Base-by-base conservation (phyloP, 1,140 invertebrate species). In the Cyrtorhinus lividipennis region DNA sequence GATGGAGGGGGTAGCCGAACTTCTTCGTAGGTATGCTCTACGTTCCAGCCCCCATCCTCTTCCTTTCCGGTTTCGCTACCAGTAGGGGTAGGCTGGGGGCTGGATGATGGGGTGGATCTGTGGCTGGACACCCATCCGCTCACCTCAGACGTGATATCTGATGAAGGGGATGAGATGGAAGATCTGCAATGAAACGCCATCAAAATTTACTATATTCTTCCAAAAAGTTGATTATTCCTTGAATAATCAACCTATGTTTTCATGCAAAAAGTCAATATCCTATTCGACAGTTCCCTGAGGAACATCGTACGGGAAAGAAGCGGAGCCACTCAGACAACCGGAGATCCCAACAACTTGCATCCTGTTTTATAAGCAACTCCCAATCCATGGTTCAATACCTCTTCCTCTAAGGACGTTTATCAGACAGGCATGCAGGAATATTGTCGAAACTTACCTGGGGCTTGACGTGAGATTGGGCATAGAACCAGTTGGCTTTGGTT, bases 1-100 rank as follows among this genome's bases (percentile, higher is more conserved):
- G 88, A 85, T 0, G 88, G 88, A 1, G 88, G 88, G 8, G 87
- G 87, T 23, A 87, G 71, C 23, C 81, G 77, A 3, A 90, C 78
- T 69, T 88, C 84, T 70, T 88, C 86, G 68, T 86, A 85, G 15
- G 83, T 80, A 68, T 81, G 79, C 45, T 83, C 78, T 5, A 73
- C 72, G 10, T 69, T 61, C 18, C 30, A 73, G 48, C 48, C 70
- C 12, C 74, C 70, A 59, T 76, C 76, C 48, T 77, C 75, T 27
- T 63, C 57, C 18, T 56, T 46, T 38, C 61, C 60, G 25, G 53
- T 57, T 24, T 66, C 65, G 44, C 62, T 64, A 53, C 48, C 48
- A 2, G 63, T 66, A 59, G 69, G 69, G 56, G 69, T 73, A 46
- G 69, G 70, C 59, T 73, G 72, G 5, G 71, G 71, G 61, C 73